Base-by-base conservation (phyloP, 30 jellyfish, hydroid and myxozoan genomes). In the Pelagia noctiluca region DNA sequence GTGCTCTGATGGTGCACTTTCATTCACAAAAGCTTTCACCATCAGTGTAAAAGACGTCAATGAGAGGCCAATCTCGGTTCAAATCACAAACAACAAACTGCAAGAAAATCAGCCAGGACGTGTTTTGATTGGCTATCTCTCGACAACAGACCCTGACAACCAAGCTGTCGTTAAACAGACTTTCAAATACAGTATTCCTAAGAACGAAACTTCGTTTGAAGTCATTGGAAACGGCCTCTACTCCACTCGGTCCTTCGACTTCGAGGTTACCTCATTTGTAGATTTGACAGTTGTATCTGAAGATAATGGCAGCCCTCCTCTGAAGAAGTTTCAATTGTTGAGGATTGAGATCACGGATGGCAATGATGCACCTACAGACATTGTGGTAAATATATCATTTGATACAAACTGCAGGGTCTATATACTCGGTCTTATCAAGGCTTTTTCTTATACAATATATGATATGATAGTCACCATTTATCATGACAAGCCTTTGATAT, bases 361-460 rank as follows among this genome's bases (percentile, higher is more conserved):
- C 7, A 93, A 93, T 76, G 98, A 93, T 24, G 70, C 54, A n/a
- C 97, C 98, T 26, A 73, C 69, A 16, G 98, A 93, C 73, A 87
- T 93, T 23, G 5, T 76, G 90, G 98, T 93, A 18, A 11, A 96
- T n/a, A n/a, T n/a, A n/a, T n/a, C n/a, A n/a, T n/a, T n/a, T n/a
- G n/a, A n/a, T n/a, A n/a, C n/a, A n/a, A n/a, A n/a, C n/a, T n/a
- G n/a, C n/a, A n/a, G n/a, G n/a, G n/a, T n/a, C n/a, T n/a, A n/a
- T n/a, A n/a, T n/a, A n/a, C n/a, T n/a, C n/a, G n/a, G n/a, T n/a
- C n/a, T n/a, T n/a, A n/a, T n/a, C n/a, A n/a, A n/a, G n/a, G n/a
- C n/a, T n/a, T n/a, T n/a, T n/a, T n/a, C n/a, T n/a, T n/a, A n/a
- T n/a, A n/a, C n/a, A n/a, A n/a, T n/a, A n/a, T n/a, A n/a, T n/a